Conservation (phyloP, 2,113 vertebrate genomes). For the Balaeniceps rex region DNA sequence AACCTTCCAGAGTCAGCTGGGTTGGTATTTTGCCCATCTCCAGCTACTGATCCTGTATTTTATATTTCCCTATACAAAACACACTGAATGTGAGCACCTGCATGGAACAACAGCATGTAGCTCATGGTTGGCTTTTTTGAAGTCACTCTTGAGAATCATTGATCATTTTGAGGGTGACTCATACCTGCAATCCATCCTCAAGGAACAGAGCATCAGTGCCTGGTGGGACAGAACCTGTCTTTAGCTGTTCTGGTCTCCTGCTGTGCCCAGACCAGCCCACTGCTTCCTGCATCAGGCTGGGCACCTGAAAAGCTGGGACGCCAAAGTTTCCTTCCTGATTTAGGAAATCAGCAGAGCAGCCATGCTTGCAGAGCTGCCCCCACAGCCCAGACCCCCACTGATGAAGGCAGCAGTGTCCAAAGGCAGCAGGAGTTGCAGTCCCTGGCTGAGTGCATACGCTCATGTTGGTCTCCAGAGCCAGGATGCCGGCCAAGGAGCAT, state of each 20-base stretch:
- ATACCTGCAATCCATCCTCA: not conserved
- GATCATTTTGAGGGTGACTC: not conserved
- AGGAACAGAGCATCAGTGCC: not conserved
- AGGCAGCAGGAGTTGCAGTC: not conserved
- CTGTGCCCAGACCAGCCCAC: not conserved
- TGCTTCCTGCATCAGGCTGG: not conserved
- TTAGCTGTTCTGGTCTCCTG: not conserved
- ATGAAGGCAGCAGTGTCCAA: not conserved
- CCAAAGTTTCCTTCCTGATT: not conserved
- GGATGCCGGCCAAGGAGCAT: not conserved
- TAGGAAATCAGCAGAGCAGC: not conserved
- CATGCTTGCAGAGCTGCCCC: not conserved
- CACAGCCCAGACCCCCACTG: not conserved
- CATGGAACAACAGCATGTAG: not conserved
- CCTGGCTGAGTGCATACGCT: not conserved
- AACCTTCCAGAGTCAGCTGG: not conserved
- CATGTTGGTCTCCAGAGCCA: fast-evolving
- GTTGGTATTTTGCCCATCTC: not conserved
- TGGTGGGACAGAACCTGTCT: not conserved
- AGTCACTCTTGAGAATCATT: not conserved
- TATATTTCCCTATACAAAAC: not conserved
- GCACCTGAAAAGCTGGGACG: not conserved
- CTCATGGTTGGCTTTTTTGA: not conserved
- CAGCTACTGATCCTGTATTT: not conserved
- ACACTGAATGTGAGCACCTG: not conserved